Conservation (phyloP, 2,888 invertebrate genomes). For the Himalopsyche japonica region DNA sequence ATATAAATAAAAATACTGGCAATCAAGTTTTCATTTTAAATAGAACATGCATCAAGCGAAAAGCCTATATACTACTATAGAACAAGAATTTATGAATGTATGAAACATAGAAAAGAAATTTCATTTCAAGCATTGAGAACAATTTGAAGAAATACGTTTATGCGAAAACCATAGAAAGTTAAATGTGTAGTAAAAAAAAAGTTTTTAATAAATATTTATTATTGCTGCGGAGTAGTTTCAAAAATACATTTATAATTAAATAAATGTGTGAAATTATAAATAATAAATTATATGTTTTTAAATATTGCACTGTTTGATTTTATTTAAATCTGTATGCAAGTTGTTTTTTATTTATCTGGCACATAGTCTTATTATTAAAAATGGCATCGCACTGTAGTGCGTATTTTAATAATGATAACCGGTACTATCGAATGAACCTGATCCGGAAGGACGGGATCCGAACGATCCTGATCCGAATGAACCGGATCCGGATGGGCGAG, state of each 20-base stretch:
- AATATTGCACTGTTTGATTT: background rate
- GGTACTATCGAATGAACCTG: background rate
- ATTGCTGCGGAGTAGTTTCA: background rate
- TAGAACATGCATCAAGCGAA: background rate
- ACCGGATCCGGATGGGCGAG: background rate
- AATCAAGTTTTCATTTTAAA: background rate
- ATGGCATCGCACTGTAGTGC: background rate
- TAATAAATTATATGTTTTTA: background rate
- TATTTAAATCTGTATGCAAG: background rate
- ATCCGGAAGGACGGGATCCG: background rate
- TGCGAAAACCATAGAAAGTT: no score
- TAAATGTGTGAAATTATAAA: background rate
- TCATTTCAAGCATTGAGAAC: no score
- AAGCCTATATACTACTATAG: background rate
- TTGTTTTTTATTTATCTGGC: background rate
- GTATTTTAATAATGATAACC: background rate
- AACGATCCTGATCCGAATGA: background rate
- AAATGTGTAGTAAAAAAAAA: background rate
- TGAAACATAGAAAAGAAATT: no score
- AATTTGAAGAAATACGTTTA: no score
- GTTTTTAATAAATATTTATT: background rate
- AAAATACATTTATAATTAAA: background rate
- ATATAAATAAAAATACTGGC: background rate
- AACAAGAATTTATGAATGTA: no score
- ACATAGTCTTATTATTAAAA: background rate